These are phyloP conservation scores for Odontomachus brunneus DNA, from an alignment of 1,140 invertebrate species.

Conservation along the genomic window DNA sequence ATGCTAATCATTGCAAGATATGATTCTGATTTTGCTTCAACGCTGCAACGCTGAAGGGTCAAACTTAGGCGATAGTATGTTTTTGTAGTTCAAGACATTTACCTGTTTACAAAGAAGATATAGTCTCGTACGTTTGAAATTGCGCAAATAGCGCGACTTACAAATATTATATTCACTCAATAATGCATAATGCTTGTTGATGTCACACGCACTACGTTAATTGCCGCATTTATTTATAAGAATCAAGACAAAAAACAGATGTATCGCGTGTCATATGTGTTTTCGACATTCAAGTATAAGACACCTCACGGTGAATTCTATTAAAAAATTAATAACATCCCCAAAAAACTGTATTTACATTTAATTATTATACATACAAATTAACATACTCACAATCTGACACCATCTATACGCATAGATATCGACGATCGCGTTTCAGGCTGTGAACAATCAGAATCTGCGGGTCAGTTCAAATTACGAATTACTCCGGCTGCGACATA, in stretches of 20 bases:
- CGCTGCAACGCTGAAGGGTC: constrained; percentile 17
- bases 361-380: too few relatives aligned
- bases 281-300: too few relatives aligned
- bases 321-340: too few relatives aligned
- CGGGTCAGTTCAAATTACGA: not conserved
- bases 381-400: not conserved
- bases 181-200: not conserved
- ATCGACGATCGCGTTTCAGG: not conserved
- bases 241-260: not conserved
- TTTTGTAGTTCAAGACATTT: constrained; percentile 65
- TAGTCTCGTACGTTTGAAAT: not conserved
- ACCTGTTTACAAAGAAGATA: constrained; percentile 61
- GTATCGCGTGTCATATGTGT: too few relatives aligned
- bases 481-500: not conserved
- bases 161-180: not conserved
- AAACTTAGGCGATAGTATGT: constrained; percentile 32
- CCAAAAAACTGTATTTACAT: too few relatives aligned
- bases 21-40: constrained; percentile 24
- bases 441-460: not conserved
- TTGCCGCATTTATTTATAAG: not conserved
- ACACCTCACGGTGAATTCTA: too few relatives aligned
- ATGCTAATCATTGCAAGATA: constrained; percentile 33
- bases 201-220: not conserved
- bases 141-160: not conserved
- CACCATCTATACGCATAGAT: not conserved